phyloP scores from a whole-genome alignment of 2,113 vertebrate genomes.

The Channa argus region DNA sequence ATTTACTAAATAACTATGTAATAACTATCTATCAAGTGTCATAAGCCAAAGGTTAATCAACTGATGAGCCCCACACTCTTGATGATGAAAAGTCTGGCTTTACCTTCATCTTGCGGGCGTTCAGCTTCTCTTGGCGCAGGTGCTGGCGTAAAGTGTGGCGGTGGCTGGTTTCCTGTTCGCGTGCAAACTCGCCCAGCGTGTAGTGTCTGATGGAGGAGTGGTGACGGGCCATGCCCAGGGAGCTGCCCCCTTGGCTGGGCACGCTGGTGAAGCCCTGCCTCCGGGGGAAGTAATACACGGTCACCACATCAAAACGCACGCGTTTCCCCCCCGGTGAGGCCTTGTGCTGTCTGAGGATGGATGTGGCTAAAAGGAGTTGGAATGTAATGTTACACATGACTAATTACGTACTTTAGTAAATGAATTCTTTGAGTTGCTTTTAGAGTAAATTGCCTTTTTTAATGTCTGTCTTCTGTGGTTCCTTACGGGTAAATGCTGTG shows the following conservation, averaged over 20 bases:
- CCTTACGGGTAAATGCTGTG: conserved; percentile 90
- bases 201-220: conserved; percentile 93
- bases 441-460: not conserved
- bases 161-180: conserved; percentile 93
- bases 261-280: conserved; percentile 99
- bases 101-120: conserved; percentile 96
- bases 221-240: conserved; percentile 95
- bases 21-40: too few species aligned
- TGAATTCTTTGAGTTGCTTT: not conserved
- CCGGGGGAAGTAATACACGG: conserved; percentile 96
- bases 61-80: not conserved
- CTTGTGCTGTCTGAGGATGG: conserved; percentile 93
- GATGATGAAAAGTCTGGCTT: not conserved
- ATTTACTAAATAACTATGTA: too few species aligned
- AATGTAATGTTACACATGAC: not conserved
- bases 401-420: not conserved
- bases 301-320: conserved; percentile 96
- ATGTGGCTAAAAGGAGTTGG: conserved; percentile 85
- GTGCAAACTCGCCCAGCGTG: conserved; percentile 96
- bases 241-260: conserved; percentile 97
- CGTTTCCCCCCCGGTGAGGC: conserved; percentile 86
- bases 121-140: conserved; percentile 95
- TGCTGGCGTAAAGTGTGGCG: conserved; percentile 91
- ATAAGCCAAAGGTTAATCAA: not conserved
- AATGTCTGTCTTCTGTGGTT: conserved; percentile 3